These are phyloP conservation scores for Caradrina clavipalpis DNA, from an alignment of 2,888 invertebrate genomes.

Conservation along the genomic window DNA sequence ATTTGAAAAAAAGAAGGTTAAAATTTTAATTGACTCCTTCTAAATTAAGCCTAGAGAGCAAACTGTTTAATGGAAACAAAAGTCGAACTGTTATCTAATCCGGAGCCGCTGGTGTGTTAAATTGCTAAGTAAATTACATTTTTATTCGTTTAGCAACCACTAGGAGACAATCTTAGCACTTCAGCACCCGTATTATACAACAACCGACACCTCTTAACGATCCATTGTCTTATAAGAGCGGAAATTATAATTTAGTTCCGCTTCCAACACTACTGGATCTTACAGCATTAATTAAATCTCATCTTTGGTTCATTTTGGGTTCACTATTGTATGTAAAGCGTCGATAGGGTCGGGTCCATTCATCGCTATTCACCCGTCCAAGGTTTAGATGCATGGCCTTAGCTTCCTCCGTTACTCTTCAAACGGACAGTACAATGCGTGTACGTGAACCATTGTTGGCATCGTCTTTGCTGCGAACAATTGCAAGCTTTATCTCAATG, in stretches of 20 bases:
- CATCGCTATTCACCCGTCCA: conserved; percentile 81
- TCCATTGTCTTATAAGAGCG: conserved; percentile 74
- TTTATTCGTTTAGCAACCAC: conserved; percentile 64
- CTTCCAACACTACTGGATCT: conserved; percentile 71
- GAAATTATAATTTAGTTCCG: conserved; percentile 81
- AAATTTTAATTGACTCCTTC: conserved; percentile 1
- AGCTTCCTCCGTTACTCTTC: conserved; percentile 84
- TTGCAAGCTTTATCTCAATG: conserved; percentile 85
- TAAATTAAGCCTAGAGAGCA: conserved; percentile 15
- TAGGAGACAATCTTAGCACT: conserved; percentile 41
- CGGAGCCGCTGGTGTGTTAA: conserved; percentile 61
- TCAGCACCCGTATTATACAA: conserved; percentile 68
- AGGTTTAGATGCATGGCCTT: conserved; percentile 83
- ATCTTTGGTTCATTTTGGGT: conserved; percentile 58
- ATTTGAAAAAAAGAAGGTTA: background rate
- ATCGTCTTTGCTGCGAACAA: conserved; percentile 70
- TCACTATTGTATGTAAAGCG: conserved; percentile 66
- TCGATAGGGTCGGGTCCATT: conserved; percentile 58
- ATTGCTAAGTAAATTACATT: conserved; percentile 66
- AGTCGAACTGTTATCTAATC: conserved; percentile 59
- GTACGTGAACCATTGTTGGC: conserved; percentile 80
- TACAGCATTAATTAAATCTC: conserved; percentile 63
- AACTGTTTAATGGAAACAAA: conserved; percentile 38
- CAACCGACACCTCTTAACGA: conserved; percentile 66
- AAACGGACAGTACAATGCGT: conserved; percentile 86